A percentile compares a stretch with the other conserved stretches of the same genome.
Conservation (phyloP, 2,113 vertebrate species). For the Hucho hucho region DNA sequence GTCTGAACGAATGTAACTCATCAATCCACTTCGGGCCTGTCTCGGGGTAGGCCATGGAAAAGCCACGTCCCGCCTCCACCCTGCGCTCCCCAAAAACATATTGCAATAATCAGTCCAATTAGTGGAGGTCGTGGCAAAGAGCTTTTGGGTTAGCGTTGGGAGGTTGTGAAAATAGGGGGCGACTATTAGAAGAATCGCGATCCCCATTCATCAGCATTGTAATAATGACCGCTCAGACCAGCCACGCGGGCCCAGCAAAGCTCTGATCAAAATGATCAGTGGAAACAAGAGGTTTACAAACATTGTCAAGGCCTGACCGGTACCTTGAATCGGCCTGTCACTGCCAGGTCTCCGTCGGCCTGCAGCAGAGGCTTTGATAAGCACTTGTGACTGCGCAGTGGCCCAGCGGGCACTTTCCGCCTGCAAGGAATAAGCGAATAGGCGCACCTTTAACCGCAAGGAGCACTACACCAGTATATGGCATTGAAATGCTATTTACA, state of each 20-base stretch:
- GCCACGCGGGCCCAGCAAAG: slow-evolving; percentile 55
- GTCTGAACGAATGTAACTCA: slow-evolving; percentile 66
- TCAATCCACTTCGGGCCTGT: slow-evolving; percentile 59
- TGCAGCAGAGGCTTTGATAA: slow-evolving; percentile 10
- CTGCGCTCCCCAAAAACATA: slow-evolving; percentile 76
- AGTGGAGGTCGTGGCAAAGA: slow-evolving; percentile 84
- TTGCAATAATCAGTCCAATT: slow-evolving; percentile 94
- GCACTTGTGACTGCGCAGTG: slow-evolving; percentile 1
- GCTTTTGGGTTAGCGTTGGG: slow-evolving; percentile 82
- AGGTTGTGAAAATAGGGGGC: slow-evolving; percentile 88
- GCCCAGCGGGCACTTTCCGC: background rate
- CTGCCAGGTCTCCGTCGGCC: slow-evolving; percentile 45
- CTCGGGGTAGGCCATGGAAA: slow-evolving; percentile 49
- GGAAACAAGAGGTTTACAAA: slow-evolving; percentile 88
- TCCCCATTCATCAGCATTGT: slow-evolving; percentile 85
- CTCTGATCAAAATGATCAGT: slow-evolving; percentile 81
- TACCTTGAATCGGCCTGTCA: slow-evolving; percentile 67
- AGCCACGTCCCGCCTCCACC: slow-evolving; percentile 42
- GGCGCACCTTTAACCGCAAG: background rate
- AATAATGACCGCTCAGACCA: slow-evolving; percentile 72
- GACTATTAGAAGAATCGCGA: slow-evolving; percentile 88
- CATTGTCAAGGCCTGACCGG: slow-evolving; percentile 78
- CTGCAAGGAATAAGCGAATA: slow-evolving; percentile 1
- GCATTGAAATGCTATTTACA: too few species aligned
- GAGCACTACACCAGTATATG: background rate